Evolutionary conservation across 1,140 invertebrate species (phyloP), one percentile per base, ranked within the genome.

Genomic region (Augochlora pura): DNA sequence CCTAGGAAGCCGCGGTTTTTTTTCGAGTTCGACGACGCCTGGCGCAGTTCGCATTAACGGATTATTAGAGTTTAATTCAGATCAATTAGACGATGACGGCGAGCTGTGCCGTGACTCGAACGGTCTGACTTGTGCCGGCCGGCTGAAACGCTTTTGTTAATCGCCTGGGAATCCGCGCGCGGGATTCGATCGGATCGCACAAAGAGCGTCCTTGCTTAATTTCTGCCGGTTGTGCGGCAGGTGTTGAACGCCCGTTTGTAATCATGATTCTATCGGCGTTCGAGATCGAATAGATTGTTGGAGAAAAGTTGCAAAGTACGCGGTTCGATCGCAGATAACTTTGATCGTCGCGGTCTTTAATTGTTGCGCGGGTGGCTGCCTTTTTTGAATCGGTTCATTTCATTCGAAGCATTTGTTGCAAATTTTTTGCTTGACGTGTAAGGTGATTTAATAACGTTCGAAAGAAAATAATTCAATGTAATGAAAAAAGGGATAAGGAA

Each of bases 1-100:
- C 78, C 73, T 77, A 67, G 68, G 78, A 80, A 81, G 82, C 76
- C 80, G 73, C 73, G 52, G 77, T 85, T 80, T 65, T 1, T 7
- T 12, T 5, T 6, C 16, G 7, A 10, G 21, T 0, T 23, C 8
- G 52, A 6, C 54, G n/a, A 39, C 23, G 49, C 21, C 21, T 9
- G 32, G 12, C 42, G 25, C 14, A 3, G 57, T 23, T 46, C 49
- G 10, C 32, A n/a, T 12, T 54, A 46, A 60, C 54, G 39, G n/a
- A 78, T 72, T 72, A 42, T 70, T 57, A 27, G 21, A 54, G 8
- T 54, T 66, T n/a, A 38, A 75, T 21, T 62, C 16, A 7, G 25
- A 62, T 32, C 14, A 32, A 62, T 32, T 62, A 62, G 25, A 62
- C 16, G 25, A 62, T 25, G 23, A 59, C 10, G 10, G 57, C 32